Base-by-base conservation (phyloP, 2,113 vertebrate genomes). In the Parus major region DNA sequence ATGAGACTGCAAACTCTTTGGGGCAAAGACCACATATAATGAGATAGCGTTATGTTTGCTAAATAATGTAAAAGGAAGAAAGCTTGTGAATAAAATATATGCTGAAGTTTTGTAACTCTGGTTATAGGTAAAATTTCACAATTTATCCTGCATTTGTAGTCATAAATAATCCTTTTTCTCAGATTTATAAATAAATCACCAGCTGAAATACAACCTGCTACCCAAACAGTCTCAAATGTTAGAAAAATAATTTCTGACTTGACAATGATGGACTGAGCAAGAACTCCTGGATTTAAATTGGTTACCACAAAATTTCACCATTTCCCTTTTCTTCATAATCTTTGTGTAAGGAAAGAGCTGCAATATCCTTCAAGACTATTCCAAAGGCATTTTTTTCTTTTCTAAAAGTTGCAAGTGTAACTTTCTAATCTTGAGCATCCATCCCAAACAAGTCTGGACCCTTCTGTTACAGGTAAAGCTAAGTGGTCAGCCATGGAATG, bases 171-270 rank as follows among this genome's bases (percentile, higher is more conserved):
- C 10, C 35, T 70, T 81, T 61, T 46, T 39, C 49, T 89, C 77
- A 50, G 65, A 39, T 84, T 86, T 83, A 82, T 91, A 92, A 91
- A 90, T 88, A 93, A 95, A 91, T 83, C 27, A 92, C 86, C 47
- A 70, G 21, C 50, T 83, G 82, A 92, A 86, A 88, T 86, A 83
- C 52, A 90, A 41, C 69, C 72, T 83, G 50, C 47, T 66, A 86
- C n/a, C 19, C 60, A 86, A 88, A 82, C 18, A 39, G 50, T 31
- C 86, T 83, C 60, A 59, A 78, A 41, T 49, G n/a, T 69, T 79
- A 39, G 49, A 33, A 89, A 85, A 76, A 81, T 68, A 56, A 94
- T 66, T 92, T 96, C 68, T 97, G 76, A 59, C 64, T 86, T 70
- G 52, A 70, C 83, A 94, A 5, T 55, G 36, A 92, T 61, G 65